Conservation (phyloP, 2,797 vertebrate genomes). For the Trematomus bernacchii region DNA sequence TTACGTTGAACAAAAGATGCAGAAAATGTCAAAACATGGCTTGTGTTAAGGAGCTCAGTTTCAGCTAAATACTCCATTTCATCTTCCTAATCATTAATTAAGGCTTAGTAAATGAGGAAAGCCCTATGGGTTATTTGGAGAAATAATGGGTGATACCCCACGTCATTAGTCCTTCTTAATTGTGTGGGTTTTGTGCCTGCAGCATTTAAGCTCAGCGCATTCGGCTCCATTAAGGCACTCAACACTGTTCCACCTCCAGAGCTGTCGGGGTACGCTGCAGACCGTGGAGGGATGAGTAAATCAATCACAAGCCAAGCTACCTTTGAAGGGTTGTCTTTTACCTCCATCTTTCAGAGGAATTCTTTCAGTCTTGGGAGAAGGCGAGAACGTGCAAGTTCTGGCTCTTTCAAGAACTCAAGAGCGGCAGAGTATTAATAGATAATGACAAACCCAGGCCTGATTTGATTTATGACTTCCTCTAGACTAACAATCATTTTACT, state of each 20-base stretch:
- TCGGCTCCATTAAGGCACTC: slow-evolving; percentile 75
- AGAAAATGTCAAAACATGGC: slow-evolving; percentile 20
- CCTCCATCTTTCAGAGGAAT: slow-evolving; percentile 62
- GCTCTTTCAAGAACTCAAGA: slow-evolving; percentile 54
- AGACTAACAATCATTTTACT: slow-evolving; percentile 81
- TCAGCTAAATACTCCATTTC: slow-evolving; percentile 48
- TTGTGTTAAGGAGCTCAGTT: slow-evolving; percentile 34
- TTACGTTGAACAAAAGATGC: slow-evolving; percentile 23
- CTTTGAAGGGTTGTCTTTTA: slow-evolving; percentile 70
- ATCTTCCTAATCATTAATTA: slow-evolving; percentile 70
- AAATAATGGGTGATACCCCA: slow-evolving; percentile 73
- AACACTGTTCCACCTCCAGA: slow-evolving; percentile 66
- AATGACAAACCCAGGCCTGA: slow-evolving; percentile 72
- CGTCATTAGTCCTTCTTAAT: slow-evolving; percentile 78
- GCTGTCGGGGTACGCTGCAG: slow-evolving; percentile 62
- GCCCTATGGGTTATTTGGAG: slow-evolving; percentile 73
- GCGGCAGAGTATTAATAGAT: slow-evolving; percentile 78
- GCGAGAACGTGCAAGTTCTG: slow-evolving; percentile 40
- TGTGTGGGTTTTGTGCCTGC: slow-evolving; percentile 74
- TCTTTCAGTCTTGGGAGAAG: slow-evolving; percentile 54
- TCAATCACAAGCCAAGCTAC: slow-evolving; percentile 72
- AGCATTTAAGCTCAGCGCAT: slow-evolving; percentile 62
- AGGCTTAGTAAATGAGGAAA: slow-evolving; percentile 69
- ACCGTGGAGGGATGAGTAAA: slow-evolving; percentile 72
- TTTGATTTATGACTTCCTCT: slow-evolving; percentile 83